These are phyloP conservation scores for Cataglyphis altisquamis DNA, from an alignment of 2,888 invertebrate species.

Conservation along the genomic window DNA sequence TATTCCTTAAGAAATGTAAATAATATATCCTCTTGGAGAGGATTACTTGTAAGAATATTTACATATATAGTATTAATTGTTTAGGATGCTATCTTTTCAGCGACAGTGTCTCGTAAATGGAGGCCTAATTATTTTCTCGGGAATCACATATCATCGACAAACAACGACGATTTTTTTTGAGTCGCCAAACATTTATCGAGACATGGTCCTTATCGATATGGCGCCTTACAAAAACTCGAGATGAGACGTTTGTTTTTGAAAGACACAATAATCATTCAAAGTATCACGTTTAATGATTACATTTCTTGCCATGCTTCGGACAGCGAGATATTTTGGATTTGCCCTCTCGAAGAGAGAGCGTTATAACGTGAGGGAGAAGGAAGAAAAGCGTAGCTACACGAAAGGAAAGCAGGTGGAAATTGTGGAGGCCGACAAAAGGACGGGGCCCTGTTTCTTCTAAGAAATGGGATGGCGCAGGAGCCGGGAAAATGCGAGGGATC, in stretches of 20 bases:
- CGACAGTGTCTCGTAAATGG: slow-evolving; percentile 5
- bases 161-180: slow-evolving; percentile 26
- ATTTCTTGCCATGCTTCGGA: neutral
- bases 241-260: neutral
- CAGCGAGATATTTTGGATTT: neutral
- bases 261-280: neutral
- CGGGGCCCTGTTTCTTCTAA: neutral
- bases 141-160: slow-evolving; percentile 25
- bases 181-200: slow-evolving; percentile 27
- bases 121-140: neutral
- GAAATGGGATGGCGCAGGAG: neutral
- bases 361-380: neutral
- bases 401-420: neutral
- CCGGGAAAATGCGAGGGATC: neutral
- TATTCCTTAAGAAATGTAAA: neutral
- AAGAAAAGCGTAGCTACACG: neutral
- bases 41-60: slow-evolving; percentile 16
- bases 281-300: neutral
- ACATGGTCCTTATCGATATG: slow-evolving; percentile 10
- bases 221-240: neutral
- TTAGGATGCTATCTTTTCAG: neutral
- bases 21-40: neutral
- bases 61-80: slow-evolving; percentile 5
- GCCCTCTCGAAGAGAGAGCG: neutral
- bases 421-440: neutral